phyloP scores from a whole-genome alignment of 2,888 invertebrate genomes.

The Geotrupes spiniger region DNA sequence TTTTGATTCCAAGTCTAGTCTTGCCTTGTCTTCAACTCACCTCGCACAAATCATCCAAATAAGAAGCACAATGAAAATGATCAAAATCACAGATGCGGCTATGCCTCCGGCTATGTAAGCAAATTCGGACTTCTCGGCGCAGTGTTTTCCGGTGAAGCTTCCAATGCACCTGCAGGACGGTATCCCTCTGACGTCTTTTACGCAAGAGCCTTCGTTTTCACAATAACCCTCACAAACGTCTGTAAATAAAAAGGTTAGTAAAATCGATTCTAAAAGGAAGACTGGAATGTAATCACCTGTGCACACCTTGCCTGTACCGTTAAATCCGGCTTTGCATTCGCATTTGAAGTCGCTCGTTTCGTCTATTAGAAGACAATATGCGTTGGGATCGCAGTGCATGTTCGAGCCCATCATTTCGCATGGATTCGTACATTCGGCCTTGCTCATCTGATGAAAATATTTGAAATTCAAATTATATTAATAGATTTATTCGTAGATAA shows the following conservation, averaged over 20 bases:
- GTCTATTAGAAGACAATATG: slow-evolving; percentile 78
- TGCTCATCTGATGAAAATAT: slow-evolving; percentile 64
- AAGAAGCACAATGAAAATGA: slow-evolving; percentile 86
- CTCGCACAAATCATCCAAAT: slow-evolving; percentile 98
- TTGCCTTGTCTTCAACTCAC: slow-evolving; percentile 47
- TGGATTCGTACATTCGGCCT: slow-evolving; percentile 84
- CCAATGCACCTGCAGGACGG: slow-evolving; percentile 88
- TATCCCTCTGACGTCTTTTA: slow-evolving; percentile 78
- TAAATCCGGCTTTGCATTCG: slow-evolving; percentile 91
- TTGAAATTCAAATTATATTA: slow-evolving; percentile 4
- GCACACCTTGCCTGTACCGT: slow-evolving; percentile 81
- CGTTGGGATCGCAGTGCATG: slow-evolving; percentile 84
- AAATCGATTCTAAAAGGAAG: not conserved
- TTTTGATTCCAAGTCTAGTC: not conserved
- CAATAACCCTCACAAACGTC: slow-evolving; percentile 85
- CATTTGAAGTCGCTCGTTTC: slow-evolving; percentile 86
- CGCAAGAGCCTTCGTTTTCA: slow-evolving; percentile 85
- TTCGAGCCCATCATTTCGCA: slow-evolving; percentile 80
- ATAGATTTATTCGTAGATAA: too few species aligned
- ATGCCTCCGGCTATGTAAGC: slow-evolving; percentile 94
- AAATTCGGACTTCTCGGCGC: slow-evolving; percentile 89
- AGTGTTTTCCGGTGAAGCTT: slow-evolving; percentile 87
- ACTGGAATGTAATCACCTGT: slow-evolving; percentile 46
- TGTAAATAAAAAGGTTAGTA: slow-evolving; percentile 28
- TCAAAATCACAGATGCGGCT: slow-evolving; percentile 89